Evolutionary conservation across 2,113 vertebrate species (phyloP).

Genomic region (Halcyon malimbica): DNA sequence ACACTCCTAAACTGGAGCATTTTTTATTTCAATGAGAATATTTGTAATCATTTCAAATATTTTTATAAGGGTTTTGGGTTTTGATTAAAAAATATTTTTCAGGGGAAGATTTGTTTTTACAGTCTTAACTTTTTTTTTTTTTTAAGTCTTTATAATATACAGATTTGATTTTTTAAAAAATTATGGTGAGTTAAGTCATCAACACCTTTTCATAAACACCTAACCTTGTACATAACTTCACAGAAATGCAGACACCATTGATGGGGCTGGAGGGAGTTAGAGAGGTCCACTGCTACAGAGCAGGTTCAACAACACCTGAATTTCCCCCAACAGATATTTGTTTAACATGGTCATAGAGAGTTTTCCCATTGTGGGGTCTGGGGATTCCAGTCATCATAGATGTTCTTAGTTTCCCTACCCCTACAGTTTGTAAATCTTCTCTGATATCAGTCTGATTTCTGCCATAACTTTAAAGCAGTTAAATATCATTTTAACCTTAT

Average conservation of each 20-base stretch:
- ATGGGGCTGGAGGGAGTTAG: not conserved
- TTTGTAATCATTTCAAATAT: constrained; percentile 40
- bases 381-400: not conserved
- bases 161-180: not conserved
- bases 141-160: not conserved
- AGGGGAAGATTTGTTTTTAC: not conserved
- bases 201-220: not conserved
- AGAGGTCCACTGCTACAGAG: not conserved
- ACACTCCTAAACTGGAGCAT: constrained; percentile 38
- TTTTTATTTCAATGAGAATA: constrained; percentile 45
- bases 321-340: not conserved
- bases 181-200: not conserved
- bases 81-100: not conserved
- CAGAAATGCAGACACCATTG: not conserved
- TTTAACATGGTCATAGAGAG: not conserved
- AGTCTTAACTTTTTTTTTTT: not conserved
- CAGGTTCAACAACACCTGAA: not conserved
- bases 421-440: not conserved
- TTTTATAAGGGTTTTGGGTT: not conserved
- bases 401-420: not conserved
- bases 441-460: not conserved
- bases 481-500: not conserved
- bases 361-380: not conserved
- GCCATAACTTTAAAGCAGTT: not conserved
- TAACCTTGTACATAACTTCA: not conserved